Base-by-base conservation (phyloP, 2,113 vertebrate species). In the Carettochelys insculpta region DNA sequence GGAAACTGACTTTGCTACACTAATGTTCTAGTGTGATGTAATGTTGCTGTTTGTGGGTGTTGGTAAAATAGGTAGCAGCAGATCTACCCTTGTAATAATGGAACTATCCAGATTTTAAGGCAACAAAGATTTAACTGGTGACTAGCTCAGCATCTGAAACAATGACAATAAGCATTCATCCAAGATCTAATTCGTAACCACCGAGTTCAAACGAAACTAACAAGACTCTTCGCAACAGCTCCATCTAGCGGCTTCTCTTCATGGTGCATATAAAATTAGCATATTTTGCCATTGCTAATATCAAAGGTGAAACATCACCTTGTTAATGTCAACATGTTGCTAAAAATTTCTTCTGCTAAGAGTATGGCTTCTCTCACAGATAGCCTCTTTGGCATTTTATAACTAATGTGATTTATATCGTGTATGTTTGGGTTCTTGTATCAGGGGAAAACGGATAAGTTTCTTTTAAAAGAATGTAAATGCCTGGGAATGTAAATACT, bases 401-500 rank as follows among this genome's bases (percentile, higher is more conserved):
- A 79, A n/a, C 12, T 24, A 77, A 93, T 87, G 81, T 92, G 79
- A 51, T 68, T 68, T 38, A 20, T 93, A 75, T 65, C 79, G 24
- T 86, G 20, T 20, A 53, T 77, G 71, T 71, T 86, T 54, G 78
- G 85, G 14, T 73, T 85, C 87, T 88, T 93, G 31, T 51, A n/a
- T 88, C n/a, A 86, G 80, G 51, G 91, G 91, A 90, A 45, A 27
- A 77, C 73, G 84, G 51, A 68, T 9, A 77, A 80, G 48, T 73
- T 47, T 82, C 58, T 81, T 52, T 6, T 82, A 45, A 91, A 92
- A 54, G n/a, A n/a, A n/a, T n/a, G n/a, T n/a, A n/a, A 77, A 38
- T 1, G 1, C 22, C 80, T 13, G 86, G 53, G 94, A 90, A 80
- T 54, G 61, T 6, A 88, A 89, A 79, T 38, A 14, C 8, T 92